Base-by-base conservation (phyloP, 2,888 invertebrate species). In the Apamea epomidion region DNA sequence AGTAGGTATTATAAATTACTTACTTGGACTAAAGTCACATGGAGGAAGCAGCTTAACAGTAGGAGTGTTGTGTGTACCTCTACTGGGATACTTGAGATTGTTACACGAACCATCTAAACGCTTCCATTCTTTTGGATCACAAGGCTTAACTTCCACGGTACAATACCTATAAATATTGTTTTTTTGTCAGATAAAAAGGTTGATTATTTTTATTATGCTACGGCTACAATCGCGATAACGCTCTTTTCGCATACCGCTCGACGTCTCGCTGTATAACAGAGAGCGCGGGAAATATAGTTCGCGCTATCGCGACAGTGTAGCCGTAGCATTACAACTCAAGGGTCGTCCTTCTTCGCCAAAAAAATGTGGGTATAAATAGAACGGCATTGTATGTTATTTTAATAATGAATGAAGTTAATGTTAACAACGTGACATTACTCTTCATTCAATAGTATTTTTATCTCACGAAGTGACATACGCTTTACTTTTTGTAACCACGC, bases 31-130 rank as follows among this genome's bases (percentile, higher is more conserved):
- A 60, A 80, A 84, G 10, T 67, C 76, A 32, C 76, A 69, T 18
- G 69, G 48, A 6, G 71, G 32, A 4, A 87, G 67, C 1, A 88
- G 42, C 18, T 80, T 82, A 7, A 69, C 32, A 14, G 73, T 42
- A 16, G 82, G 85, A 18, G 81, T 83, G 18, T 69, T 64, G 14
- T 68, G 45, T 14, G 83, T 80, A 4, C 87, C 86, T 14, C 60
- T 75, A 0, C 74, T 68, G 25, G 88, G 83, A 10, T 79, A 60
- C 6, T 78, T 74, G 0, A 84, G 65, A 42, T 83, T 87, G 48
- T 83, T 83, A 16, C 88, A 87, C 1, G 82, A 80, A 5, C 88
- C 87, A 42, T 87, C 85, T 3, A 83, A 0, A 10, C 84, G 78
- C 29, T 72, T 77, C 45, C 76, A 71, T 67, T 84, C 81, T 0